Evolutionary conservation across 1,140 invertebrate genomes (phyloP).

Genomic region (Spodoptera litura): DNA sequence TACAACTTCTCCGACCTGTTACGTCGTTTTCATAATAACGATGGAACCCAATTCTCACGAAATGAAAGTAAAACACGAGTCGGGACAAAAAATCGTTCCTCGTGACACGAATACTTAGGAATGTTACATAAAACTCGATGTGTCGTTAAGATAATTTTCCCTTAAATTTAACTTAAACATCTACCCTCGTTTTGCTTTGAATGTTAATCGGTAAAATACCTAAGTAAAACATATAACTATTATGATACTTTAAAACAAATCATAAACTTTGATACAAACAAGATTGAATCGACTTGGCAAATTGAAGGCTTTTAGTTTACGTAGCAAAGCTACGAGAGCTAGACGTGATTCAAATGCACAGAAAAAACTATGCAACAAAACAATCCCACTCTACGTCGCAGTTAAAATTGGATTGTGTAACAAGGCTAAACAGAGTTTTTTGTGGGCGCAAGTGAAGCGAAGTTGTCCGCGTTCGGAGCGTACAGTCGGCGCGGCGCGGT

Average conservation of each 20-base stretch:
- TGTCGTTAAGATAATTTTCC: too few species aligned
- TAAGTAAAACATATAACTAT: too few species aligned
- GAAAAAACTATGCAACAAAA: slow-evolving; percentile 20
- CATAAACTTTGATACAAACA: too few species aligned
- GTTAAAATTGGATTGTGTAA: slow-evolving; percentile 61
- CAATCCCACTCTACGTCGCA: slow-evolving; percentile 29
- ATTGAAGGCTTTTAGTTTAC: neutral
- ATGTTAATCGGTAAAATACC: too few species aligned
- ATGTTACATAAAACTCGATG: too few species aligned
- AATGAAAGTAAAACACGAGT: slow-evolving; percentile 11
- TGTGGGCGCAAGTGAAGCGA: slow-evolving; percentile 51
- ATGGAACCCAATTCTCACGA: slow-evolving; percentile 51
- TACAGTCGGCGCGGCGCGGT: slow-evolving; percentile 61
- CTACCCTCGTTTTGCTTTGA: too few species aligned
- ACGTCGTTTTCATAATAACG: neutral
- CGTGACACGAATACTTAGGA: slow-evolving; percentile 1
- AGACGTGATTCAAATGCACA: neutral
- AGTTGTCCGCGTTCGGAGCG: slow-evolving; percentile 54
- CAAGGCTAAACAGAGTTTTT: slow-evolving; percentile 63
- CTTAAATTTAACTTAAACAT: too few species aligned
- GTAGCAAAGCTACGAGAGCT: neutral
- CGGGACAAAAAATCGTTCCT: neutral
- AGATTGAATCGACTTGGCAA: too few species aligned
- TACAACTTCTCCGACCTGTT: neutral
- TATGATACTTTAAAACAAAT: too few species aligned